Evolutionary conservation across 2,888 invertebrate species (phyloP).

Genomic region (Aquatica leii): DNA sequence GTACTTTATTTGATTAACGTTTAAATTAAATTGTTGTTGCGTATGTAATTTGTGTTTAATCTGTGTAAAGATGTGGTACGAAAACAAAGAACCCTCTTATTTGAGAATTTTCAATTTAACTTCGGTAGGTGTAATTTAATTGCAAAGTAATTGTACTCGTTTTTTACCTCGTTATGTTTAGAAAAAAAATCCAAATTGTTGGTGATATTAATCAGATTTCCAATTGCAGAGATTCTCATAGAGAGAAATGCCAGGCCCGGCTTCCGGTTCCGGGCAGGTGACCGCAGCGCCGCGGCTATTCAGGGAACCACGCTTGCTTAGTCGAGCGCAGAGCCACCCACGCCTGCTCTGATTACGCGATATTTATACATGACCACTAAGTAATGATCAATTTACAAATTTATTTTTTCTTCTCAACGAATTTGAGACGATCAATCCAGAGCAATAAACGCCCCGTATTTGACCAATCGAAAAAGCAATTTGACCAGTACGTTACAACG

Average conservation of each 20-base stretch:
- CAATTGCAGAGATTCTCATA: slow-evolving; percentile 54
- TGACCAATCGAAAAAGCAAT: slow-evolving; percentile 6
- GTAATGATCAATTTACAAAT: slow-evolving; percentile 9
- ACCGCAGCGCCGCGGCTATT: slow-evolving; percentile 53
- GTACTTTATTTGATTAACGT: slow-evolving; percentile 40
- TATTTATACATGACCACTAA: slow-evolving; percentile 30
- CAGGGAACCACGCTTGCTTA: slow-evolving; percentile 60
- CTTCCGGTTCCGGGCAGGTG: slow-evolving; percentile 62
- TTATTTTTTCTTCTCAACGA: not conserved
- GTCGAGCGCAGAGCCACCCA: slow-evolving; percentile 58
- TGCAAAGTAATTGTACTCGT: not conserved
- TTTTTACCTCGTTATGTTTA: not conserved
- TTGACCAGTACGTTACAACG: slow-evolving; percentile 15
- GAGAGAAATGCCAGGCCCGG: slow-evolving; percentile 55
- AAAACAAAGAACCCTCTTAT: slow-evolving; percentile 19
- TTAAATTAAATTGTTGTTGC: slow-evolving; percentile 37
- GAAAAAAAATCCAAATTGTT: slow-evolving; percentile 10
- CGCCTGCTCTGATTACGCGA: slow-evolving; percentile 47
- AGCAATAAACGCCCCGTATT: too few relatives aligned
- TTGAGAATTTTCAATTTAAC: slow-evolving; percentile 1
- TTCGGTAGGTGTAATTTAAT: slow-evolving; percentile 7
- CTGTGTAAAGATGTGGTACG: slow-evolving; percentile 22
- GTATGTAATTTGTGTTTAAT: slow-evolving; percentile 33
- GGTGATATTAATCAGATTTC: slow-evolving; percentile 34
- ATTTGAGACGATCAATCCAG: too few relatives aligned